phyloP scores from a whole-genome alignment of 1,140 invertebrate species.

The Dendrolimus punctatus region DNA sequence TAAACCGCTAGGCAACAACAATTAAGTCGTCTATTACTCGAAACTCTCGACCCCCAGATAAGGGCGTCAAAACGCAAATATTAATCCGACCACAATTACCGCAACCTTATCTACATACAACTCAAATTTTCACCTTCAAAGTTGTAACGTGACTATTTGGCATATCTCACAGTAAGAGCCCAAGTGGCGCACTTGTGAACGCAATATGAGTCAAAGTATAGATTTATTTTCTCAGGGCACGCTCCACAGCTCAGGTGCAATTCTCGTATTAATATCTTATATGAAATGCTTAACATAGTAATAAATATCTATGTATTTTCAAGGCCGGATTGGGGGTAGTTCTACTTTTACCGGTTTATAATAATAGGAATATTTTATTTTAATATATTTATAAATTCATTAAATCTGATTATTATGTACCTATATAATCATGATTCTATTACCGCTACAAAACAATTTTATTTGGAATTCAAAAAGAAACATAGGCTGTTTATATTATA shows the following conservation, averaged over 20 bases:
- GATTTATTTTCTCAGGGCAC: constrained; percentile 22
- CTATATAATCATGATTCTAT: too few relatives aligned
- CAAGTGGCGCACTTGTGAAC: constrained; percentile 14
- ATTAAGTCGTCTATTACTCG: too few relatives aligned
- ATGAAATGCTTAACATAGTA: constrained; percentile 8
- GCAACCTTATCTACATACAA: constrained; percentile 5
- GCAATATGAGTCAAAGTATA: constrained; percentile 8
- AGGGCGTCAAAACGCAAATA: constrained; percentile 5
- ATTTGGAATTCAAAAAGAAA: too few relatives aligned
- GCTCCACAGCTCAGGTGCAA: constrained; percentile 21
- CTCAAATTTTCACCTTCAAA: constrained; percentile 16
- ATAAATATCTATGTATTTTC: constrained; percentile 11
- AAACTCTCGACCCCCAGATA: background rate
- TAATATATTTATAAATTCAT: too few relatives aligned
- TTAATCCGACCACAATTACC: constrained; percentile 4
- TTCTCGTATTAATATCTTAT: constrained; percentile 22
- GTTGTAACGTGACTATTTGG: constrained; percentile 20
- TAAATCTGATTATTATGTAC: too few relatives aligned
- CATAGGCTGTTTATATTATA: too few relatives aligned
- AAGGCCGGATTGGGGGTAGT: constrained; percentile 9
- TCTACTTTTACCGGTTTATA: too few relatives aligned
- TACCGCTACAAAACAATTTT: too few relatives aligned
- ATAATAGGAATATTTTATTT: too few relatives aligned
- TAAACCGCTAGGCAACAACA: constrained; percentile 4
- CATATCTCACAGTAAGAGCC: constrained; percentile 19